Base-by-base conservation (phyloP, 2,888 invertebrate genomes). In the Subacronicta megacephala region DNA sequence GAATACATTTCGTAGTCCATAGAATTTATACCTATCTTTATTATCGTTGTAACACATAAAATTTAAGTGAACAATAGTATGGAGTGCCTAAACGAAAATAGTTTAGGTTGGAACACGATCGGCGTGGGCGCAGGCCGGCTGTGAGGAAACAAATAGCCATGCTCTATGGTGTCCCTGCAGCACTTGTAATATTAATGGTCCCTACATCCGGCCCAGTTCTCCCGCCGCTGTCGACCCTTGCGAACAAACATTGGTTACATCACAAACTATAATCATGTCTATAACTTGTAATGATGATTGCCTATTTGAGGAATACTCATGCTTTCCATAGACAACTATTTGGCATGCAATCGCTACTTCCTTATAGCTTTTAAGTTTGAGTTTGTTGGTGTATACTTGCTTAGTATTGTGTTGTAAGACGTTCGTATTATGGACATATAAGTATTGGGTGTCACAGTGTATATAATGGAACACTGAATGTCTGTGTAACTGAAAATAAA, bases 81-180 rank as follows among this genome's bases (percentile, higher is more conserved):
- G 45, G 45, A 59, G 42, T 58, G 10, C 26, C n/a, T 31, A 61
- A 72, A 73, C 66, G 62, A 71, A 75, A 76, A 77, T 78, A 66
- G 77, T 78, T 75, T 65, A 56, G 67, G 73, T 71, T 55, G 62
- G 71, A 72, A 72, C 76, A 72, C 64, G 50, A 68, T 40, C 44
- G 42, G 80, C 75, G 85, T 85, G 78, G 83, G 85, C 69, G 78
- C 69, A 54, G 43, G 44, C 45, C 26, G 64, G 23, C 65, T 72
- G 71, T 75, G 75, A 66, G 69, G 77, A 81, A 83, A 83, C 81
- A 81, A 84, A 83, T 78, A 78, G 75, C 74, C 70, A 68, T 75
- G 73, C 76, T 76, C 73, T 54, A 72, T 71, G 78, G 73, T 76
- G 72, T 74, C 77, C 77, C 73, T 60, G 59, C 52, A 70, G 61